Percentiles rank a stretch among this genome's conserved stretches.
These are phyloP conservation scores for Triplophysa bombifrons DNA, from an alignment of 2,797 vertebrate species.

Conservation along the genomic window DNA sequence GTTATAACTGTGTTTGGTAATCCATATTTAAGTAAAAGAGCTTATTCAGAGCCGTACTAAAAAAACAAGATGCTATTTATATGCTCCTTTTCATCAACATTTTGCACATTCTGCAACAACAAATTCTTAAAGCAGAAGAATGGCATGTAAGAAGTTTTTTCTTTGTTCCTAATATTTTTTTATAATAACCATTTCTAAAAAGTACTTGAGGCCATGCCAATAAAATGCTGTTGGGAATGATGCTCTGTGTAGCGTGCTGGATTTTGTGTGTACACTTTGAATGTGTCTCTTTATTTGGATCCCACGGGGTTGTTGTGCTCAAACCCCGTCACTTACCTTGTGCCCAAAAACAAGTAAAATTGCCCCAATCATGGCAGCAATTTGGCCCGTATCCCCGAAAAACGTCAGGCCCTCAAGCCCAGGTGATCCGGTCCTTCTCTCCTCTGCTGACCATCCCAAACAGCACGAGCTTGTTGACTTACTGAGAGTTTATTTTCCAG, in stretches of 20 bases:
- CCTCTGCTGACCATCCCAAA: constrained; percentile 32
- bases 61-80: too few relatives aligned
- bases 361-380: constrained; percentile 15
- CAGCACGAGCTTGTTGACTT: constrained; percentile 23
- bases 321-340: background rate
- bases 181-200: background rate
- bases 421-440: constrained; percentile 20
- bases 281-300: background rate
- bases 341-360: constrained; percentile 24
- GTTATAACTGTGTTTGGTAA: too few relatives aligned
- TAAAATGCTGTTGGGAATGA: background rate
- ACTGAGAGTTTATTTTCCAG: constrained; percentile 32
- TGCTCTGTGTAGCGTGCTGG: background rate
- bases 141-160: background rate
- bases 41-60: too few relatives aligned
- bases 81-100: too few relatives aligned
- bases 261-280: background rate
- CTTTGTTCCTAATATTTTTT: background rate
- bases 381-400: background rate
- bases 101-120: too few relatives aligned
- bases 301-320: background rate
- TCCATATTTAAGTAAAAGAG: too few relatives aligned
- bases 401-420: background rate
- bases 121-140: too few relatives aligned
- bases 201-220: background rate